These are phyloP conservation scores for Podabrus alpinus DNA, from an alignment of 2,888 invertebrate genomes.

Conservation along the genomic window DNA sequence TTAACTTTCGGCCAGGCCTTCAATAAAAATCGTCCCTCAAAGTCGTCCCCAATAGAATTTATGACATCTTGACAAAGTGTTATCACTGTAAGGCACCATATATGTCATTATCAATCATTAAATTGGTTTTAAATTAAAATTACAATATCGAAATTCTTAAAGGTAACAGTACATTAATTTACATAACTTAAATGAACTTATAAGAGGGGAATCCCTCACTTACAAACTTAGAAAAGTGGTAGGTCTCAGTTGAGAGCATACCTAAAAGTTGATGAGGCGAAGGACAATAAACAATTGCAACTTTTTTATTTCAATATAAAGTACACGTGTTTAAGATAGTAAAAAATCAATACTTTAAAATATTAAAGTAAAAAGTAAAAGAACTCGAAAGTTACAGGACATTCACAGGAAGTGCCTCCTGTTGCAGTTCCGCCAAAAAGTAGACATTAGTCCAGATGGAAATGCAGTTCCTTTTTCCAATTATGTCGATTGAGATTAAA, in stretches of 20 bases:
- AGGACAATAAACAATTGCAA: not conserved
- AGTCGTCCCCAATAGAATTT: slow-evolving; percentile 43
- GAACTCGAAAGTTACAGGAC: not conserved
- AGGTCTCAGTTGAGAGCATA: not conserved
- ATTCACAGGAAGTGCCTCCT: not conserved
- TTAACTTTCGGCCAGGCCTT: slow-evolving; percentile 32
- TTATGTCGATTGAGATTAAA: too few relatives aligned
- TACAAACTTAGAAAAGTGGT: not conserved
- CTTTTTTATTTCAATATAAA: not conserved
- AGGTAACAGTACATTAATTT: not conserved
- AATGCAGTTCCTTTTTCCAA: too few relatives aligned
- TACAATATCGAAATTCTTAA: not conserved
- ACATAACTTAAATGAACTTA: not conserved
- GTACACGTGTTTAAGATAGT: not conserved
- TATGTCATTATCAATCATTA: slow-evolving; percentile 4
- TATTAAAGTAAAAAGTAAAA: too few relatives aligned
- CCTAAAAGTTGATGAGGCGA: not conserved
- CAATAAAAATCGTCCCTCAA: slow-evolving; percentile 43
- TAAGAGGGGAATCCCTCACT: not conserved
- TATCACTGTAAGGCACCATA: slow-evolving; percentile 49
- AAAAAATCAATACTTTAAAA: too few relatives aligned
- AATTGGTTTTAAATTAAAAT: not conserved
- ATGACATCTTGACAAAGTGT: slow-evolving; percentile 54
- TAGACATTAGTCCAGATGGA: too few relatives aligned
- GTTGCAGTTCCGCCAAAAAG: not conserved